Conservation (phyloP, 2,113 vertebrate genomes). For the Platanista minor region DNA sequence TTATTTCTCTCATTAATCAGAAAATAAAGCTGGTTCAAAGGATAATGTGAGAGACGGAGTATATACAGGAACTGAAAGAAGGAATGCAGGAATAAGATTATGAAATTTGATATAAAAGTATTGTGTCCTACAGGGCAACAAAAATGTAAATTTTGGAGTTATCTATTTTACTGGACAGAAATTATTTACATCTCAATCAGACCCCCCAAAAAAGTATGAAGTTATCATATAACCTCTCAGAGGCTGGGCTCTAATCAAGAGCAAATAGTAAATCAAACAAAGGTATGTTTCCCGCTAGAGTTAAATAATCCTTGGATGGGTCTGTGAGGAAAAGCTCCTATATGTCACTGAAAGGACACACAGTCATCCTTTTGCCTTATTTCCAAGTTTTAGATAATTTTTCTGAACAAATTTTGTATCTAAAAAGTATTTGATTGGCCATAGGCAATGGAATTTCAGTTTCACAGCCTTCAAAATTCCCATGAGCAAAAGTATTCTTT, state of each 20-base stretch:
- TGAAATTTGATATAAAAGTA: conserved; percentile 33
- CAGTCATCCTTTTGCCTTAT: background rate
- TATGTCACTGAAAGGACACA: background rate
- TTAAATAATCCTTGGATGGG: background rate
- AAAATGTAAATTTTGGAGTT: background rate
- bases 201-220: background rate
- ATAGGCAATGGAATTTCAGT: background rate
- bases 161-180: background rate
- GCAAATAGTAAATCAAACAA: background rate
- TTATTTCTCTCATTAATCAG: conserved; percentile 2
- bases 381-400: conserved; percentile 15
- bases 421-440: background rate
- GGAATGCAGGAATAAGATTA: background rate
- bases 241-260: background rate
- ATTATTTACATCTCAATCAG: conserved; percentile 38
- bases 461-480: conserved; percentile 20
- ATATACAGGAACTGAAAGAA: background rate
- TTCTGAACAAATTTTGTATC: background rate
- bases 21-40: background rate
- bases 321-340: background rate
- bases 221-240: conserved; percentile 1
- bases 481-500: background rate
- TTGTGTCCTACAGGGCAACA: background rate
- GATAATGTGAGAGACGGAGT: background rate
- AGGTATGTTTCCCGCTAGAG: background rate